A percentile compares a stretch with the other conserved stretches of the same genome.
phyloP scores from a whole-genome alignment of 2,888 invertebrate species.

The Gryllus longicercus region DNA sequence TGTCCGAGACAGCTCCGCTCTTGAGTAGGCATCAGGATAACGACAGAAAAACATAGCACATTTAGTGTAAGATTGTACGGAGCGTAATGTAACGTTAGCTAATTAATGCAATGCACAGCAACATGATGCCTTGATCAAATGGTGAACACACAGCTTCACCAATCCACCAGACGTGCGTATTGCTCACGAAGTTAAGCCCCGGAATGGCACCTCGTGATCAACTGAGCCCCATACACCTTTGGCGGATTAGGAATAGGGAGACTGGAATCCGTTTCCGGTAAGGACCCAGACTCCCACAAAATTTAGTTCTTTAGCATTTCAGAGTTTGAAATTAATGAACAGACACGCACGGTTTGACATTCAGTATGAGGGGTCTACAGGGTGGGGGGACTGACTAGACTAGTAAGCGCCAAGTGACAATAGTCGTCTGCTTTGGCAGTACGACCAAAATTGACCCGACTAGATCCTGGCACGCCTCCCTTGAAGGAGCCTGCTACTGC shows the following conservation, averaged over 20 bases:
- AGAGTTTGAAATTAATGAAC: slow-evolving; percentile 36
- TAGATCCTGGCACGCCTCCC: slow-evolving; percentile 35
- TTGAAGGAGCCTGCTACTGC: slow-evolving; percentile 31
- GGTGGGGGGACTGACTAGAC: slow-evolving; percentile 43
- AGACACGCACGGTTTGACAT: slow-evolving; percentile 41
- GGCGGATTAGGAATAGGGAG: slow-evolving; percentile 48
- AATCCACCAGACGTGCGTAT: slow-evolving; percentile 45
- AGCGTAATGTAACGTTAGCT: slow-evolving; percentile 39
- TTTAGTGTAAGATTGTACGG: slow-evolving; percentile 41
- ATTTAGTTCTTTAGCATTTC: slow-evolving; percentile 38
- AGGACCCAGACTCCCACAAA: slow-evolving; percentile 42
- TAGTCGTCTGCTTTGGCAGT: background rate
- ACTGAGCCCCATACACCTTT: slow-evolving; percentile 56
- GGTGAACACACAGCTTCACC: slow-evolving; percentile 40
- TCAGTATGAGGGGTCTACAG: slow-evolving; percentile 44
- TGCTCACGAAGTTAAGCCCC: slow-evolving; percentile 43
- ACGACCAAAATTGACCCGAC: slow-evolving; percentile 26
- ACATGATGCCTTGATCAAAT: slow-evolving; percentile 37
- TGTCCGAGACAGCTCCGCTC: slow-evolving; percentile 24
- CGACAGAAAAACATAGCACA: slow-evolving; percentile 37
- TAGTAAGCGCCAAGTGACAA: slow-evolving; percentile 43
- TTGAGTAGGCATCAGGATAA: slow-evolving; percentile 26
- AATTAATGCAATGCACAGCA: slow-evolving; percentile 40
- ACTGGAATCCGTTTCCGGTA: slow-evolving; percentile 40
- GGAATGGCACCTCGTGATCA: slow-evolving; percentile 51